Percentiles rank a stretch among this genome's conserved stretches.
Conservation (phyloP, 2,797 vertebrate genomes). For the Salarias fasciatus region DNA sequence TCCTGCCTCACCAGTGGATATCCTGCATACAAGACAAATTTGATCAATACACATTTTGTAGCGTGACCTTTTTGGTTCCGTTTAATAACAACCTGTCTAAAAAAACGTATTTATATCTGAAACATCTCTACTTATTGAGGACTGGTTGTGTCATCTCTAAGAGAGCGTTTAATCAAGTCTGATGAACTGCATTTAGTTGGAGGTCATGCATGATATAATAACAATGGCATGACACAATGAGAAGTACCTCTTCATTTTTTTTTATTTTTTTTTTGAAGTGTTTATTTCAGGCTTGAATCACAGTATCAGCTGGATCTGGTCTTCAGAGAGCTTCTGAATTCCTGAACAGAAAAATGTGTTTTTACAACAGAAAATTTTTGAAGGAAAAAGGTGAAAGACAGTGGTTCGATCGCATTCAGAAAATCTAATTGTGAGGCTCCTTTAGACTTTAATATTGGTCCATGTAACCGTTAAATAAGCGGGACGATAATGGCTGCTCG, state of each 20-base stretch:
- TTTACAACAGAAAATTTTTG: neutral
- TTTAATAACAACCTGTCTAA: slow-evolving; percentile 5
- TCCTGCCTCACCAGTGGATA: slow-evolving; percentile 23
- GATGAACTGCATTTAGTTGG: slow-evolving; percentile 1
- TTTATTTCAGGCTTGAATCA: slow-evolving; percentile 17
- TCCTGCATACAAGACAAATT: slow-evolving; percentile 16
- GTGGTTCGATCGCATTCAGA: slow-evolving; percentile 6
- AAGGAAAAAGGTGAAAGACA: slow-evolving; percentile 22
- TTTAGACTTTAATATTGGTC: too few relatives aligned
- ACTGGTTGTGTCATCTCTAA: neutral
- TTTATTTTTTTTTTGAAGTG: neutral
- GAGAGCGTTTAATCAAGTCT: slow-evolving; percentile 9
- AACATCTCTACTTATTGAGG: neutral
- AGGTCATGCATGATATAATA: slow-evolving; percentile 26
- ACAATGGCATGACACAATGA: neutral
- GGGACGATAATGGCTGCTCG: too few relatives aligned
- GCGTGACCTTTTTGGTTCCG: slow-evolving; percentile 1
- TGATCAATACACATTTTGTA: slow-evolving; percentile 18
- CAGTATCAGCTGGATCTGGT: neutral
- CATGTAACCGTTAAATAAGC: too few relatives aligned
- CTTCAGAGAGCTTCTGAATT: neutral
- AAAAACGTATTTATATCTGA: slow-evolving; percentile 3
- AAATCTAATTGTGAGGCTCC: neutral
- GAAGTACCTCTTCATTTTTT: slow-evolving; percentile 5
- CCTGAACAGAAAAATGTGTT: neutral